Evolutionary conservation across 1,140 invertebrate genomes (phyloP), one percentile per base, ranked within the genome.

Genomic region (Chironomus striatipennis): DNA sequence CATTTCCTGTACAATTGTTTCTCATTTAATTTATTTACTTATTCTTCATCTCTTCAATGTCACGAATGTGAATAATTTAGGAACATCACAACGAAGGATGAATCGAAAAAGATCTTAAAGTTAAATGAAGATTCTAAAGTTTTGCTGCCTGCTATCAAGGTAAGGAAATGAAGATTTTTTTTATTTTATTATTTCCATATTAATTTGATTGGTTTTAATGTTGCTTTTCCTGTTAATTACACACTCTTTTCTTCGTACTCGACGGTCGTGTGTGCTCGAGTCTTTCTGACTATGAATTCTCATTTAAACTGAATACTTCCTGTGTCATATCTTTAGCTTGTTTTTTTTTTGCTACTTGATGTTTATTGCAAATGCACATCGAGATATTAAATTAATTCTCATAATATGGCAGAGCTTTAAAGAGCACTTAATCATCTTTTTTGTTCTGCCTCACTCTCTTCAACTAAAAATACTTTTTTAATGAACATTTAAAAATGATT

Each of bases 141-240:
- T 77, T 84, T 95, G 73, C 81, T 95, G 75, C 92, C 93, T 0
- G 89, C 92, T 67, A 88, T 96, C 65, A 96, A 95, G 85, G 89
- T 90, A 80, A 77, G 75, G 43, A 34, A 43, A 76, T 12, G 7
- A 15, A 18, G n/a, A n/a, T n/a, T n/a, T n/a, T n/a, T 17, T 42
- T 20, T 74, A 21, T 77, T 65, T 76, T 2, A n/a, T n/a, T 43
- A 7, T 57, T 2, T 2, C 47, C 7, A 12, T 20, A 21, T 67
- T n/a, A 47, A 20, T 43, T 43, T 42, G 43, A n/a, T 57, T 12
- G 9, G n/a, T 57, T 57, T 10, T 12, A 57, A 57, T 57, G 47
- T 57, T 57, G 47, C n/a, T 57, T 15, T 57, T 57, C 47, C 12
- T 57, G 47, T 57, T 57, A 57, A 57, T 57, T 57, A 57, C 47